Evolutionary conservation across 2,113 vertebrate genomes (phyloP), one percentile per base, ranked within the genome.

Genomic region (Centropristis striata): DNA sequence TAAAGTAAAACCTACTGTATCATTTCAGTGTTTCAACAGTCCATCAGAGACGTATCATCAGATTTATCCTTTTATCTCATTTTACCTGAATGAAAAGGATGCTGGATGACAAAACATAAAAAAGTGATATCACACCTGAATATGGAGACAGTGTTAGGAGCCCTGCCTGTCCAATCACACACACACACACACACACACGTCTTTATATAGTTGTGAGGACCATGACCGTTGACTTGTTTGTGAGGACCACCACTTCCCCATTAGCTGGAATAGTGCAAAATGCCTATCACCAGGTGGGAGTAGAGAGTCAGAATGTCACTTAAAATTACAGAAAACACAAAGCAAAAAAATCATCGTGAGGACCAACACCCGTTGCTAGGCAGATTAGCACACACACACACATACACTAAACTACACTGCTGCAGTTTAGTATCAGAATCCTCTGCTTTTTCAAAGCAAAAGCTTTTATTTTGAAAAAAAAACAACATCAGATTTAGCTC

Each of bases 81-180:
- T 74, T 65, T n/a, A 37, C 42, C 53, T 83, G 65, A 79, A 84
- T 64, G 78, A 82, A 92, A 81, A 90, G 79, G 75, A 90, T 80
- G 49, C 4, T 59, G 15, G 44, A 37, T 55, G 68, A 8, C 39
- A 36, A 78, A 54, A 83, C 18, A 75, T 53, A 46, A 59, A 83
- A n/a, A 65, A 73, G 72, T 50, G 71, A 71, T 49, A 68, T 41
- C 32, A 74, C 53, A 81, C 28, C 68, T 67, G 46, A 83, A 84
- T 23, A 71, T 32, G 28, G 69, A 81, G 63, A 83, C 63, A 50
- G 71, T 70, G 79, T 86, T 81, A 85, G 75, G 53, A 74, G 32
- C 42, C 64, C 78, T 65, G 25, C 25, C 57, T 69, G 66, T 64
- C n/a, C 2, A 21, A n/a, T 77, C 64, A 71, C 64, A 74, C 47